A percentile compares a stretch with the other conserved stretches of the same genome.
phyloP scores from a whole-genome alignment of 92 coral and sea anemone species.

The Desmophyllum pertusum region DNA sequence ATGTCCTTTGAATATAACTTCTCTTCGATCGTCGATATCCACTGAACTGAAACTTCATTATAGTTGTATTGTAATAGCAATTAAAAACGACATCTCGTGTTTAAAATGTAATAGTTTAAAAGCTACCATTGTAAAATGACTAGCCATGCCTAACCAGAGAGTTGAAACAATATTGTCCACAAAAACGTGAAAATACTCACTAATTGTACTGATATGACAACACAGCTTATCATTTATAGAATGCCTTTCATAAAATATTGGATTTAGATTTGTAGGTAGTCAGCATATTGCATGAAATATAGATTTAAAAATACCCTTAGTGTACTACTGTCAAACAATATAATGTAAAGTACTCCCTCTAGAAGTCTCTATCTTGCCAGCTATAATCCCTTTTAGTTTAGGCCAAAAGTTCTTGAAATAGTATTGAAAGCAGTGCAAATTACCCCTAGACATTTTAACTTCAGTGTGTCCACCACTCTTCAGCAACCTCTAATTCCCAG shows the following conservation, averaged over 20 bases:
- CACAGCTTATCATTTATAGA: neutral
- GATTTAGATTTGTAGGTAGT: neutral
- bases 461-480: too few relatives aligned
- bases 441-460: too few relatives aligned
- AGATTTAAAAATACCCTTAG: neutral
- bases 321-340: neutral
- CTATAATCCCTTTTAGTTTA: too few relatives aligned
- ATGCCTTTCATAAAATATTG: neutral
- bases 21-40: constrained; percentile 17
- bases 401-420: too few relatives aligned
- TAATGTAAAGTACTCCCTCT: neutral
- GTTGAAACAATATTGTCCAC: neutral
- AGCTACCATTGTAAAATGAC: neutral
- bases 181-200: neutral
- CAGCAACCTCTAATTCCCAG: too few relatives aligned
- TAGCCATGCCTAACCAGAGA: neutral
- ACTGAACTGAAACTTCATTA: neutral
- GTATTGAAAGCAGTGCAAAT: too few relatives aligned
- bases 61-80: neutral
- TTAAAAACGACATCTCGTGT: neutral
- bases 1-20: neutral
- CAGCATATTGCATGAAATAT: neutral
- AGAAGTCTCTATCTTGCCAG: neutral
- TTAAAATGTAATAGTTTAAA: neutral
- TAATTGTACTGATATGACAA: neutral